These are phyloP conservation scores for Pocillopora damicornis DNA, from an alignment of 64 coral and sea anemone species.

Conservation along the genomic window DNA sequence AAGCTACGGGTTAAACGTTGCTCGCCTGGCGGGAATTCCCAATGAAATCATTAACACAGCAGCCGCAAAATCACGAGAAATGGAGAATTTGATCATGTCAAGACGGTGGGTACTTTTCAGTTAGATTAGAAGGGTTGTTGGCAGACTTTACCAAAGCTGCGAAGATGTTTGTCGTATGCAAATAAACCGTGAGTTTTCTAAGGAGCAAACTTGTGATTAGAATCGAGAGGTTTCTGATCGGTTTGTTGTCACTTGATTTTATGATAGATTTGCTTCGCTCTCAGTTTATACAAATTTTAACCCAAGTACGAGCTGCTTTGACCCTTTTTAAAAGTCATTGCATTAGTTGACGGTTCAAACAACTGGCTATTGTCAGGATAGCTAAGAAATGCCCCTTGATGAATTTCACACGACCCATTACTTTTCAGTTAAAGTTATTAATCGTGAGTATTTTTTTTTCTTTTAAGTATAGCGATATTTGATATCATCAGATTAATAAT, in stretches of 20 bases:
- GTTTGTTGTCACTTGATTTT: neutral
- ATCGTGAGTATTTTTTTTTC: too few relatives aligned
- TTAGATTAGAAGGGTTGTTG: neutral
- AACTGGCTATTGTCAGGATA: too few relatives aligned
- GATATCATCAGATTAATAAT: neutral
- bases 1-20: conserved; percentile 90
- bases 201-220: neutral
- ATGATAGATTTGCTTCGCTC: too few relatives aligned
- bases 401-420: too few relatives aligned
- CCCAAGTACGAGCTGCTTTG: too few relatives aligned
- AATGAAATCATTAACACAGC: conserved; percentile 47
- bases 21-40: conserved; percentile 70
- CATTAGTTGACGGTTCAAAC: too few relatives aligned
- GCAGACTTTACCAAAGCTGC: neutral
- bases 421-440: too few relatives aligned
- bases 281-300: too few relatives aligned
- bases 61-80: conserved; percentile 58
- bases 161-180: too few relatives aligned
- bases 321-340: too few relatives aligned
- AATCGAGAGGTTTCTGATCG: neutral
- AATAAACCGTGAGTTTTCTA: neutral
- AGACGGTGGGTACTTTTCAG: conserved; percentile 41
- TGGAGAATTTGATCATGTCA: conserved; percentile 43
- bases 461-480: too few relatives aligned
- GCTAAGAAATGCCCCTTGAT: too few relatives aligned